These are phyloP conservation scores for Cynopterus sphinx DNA, from an alignment of 2,797 vertebrate genomes.

Conservation along the genomic window DNA sequence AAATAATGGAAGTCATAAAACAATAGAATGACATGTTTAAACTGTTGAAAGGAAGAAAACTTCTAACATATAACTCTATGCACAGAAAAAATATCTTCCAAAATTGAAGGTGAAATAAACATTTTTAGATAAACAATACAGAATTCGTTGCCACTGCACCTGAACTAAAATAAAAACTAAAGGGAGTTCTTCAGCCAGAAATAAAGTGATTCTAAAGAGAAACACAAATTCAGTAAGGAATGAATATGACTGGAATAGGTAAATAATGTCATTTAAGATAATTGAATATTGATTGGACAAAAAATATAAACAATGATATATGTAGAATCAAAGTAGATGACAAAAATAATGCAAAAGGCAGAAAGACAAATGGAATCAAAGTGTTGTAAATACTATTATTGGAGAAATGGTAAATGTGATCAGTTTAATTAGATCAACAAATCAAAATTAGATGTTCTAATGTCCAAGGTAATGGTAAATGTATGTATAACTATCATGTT, in stretches of 20 bases:
- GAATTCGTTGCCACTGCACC: not conserved
- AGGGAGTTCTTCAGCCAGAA: not conserved
- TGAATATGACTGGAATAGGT: not conserved
- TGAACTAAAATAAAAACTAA: not conserved
- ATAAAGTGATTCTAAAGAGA: not conserved
- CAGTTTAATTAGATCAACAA: not conserved
- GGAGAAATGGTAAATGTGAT: not conserved
- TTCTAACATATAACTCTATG: not conserved
- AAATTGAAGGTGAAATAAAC: slow-evolving; percentile 3
- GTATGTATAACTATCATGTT: not conserved
- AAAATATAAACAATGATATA: not conserved
- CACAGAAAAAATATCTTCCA: not conserved
- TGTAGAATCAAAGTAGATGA: not conserved
- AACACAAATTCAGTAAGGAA: not conserved
- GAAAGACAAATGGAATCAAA: not conserved
- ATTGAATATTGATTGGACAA: not conserved
- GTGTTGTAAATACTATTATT: not conserved
- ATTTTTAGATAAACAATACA: not conserved
- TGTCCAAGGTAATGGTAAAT: not conserved
- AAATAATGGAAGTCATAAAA: not conserved
- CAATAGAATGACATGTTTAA: not conserved
- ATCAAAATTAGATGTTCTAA: not conserved
- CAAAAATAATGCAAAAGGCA: not conserved
- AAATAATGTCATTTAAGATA: not conserved
- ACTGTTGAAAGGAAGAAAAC: not conserved